Conservation (phyloP, 2,797 vertebrate species). For the Dipus sagitta region DNA sequence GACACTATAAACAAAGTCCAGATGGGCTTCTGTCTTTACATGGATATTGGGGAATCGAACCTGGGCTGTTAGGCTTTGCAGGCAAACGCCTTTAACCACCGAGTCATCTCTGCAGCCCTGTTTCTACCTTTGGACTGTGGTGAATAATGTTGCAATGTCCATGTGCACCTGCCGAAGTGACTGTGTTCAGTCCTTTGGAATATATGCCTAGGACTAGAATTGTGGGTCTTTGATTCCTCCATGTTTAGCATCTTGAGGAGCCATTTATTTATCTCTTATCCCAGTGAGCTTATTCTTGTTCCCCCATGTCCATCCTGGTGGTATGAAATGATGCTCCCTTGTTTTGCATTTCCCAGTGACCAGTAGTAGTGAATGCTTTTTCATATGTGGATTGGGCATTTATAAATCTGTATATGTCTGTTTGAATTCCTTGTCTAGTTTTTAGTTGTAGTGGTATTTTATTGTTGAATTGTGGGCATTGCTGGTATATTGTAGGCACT, state of each 20-base stretch:
- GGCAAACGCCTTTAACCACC: no score
- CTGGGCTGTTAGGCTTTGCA: no score
- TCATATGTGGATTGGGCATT: neutral
- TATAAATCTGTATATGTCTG: neutral
- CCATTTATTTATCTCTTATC: neutral
- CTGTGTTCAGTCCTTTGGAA: neutral
- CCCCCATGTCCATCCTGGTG: neutral
- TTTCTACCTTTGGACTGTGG: neutral
- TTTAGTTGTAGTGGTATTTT: neutral
- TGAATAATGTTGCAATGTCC: rapidly evolving
- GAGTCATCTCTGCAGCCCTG: no score
- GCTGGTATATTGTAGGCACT: neutral
- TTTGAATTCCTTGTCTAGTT: neutral
- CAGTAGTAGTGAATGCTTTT: neutral
- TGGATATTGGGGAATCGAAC: no score
- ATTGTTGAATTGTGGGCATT: neutral
- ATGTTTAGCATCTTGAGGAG: neutral
- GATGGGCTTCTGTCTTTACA: no score
- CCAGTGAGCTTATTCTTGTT: neutral
- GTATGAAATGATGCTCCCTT: neutral
- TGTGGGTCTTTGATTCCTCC: neutral
- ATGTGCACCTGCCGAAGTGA: rapidly evolving
- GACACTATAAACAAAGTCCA: no score
- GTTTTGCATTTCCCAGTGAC: neutral
- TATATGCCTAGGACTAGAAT: neutral